These are phyloP conservation scores for Cirrhinus mrigala DNA, from an alignment of 2,797 vertebrate genomes.

Conservation along the genomic window DNA sequence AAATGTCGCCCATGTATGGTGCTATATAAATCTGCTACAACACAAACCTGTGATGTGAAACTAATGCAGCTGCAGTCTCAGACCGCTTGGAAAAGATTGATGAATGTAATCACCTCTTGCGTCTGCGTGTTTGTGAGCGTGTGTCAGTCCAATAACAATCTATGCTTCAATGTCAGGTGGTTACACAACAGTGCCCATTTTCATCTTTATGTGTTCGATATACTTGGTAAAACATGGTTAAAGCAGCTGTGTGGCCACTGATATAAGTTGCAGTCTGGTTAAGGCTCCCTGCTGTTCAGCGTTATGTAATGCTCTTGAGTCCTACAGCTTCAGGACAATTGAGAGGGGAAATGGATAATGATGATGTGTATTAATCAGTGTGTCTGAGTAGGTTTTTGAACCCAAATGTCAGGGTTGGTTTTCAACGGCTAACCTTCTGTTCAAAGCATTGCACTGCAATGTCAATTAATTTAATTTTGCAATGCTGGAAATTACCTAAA, in stretches of 20 bases:
- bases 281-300: slow-evolving; percentile 4
- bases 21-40: slow-evolving; percentile 7
- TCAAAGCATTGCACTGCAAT: slow-evolving; percentile 22
- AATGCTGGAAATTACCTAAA: not conserved
- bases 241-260: slow-evolving; percentile 11
- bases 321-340: slow-evolving; percentile 5
- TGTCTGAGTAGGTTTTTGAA: slow-evolving; percentile 37
- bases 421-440: not conserved
- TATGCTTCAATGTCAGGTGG: slow-evolving; percentile 27
- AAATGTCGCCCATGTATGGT: too few species aligned
- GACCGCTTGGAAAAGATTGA: slow-evolving; percentile 40
- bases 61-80: slow-evolving; percentile 24
- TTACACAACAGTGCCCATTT: not conserved
- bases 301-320: slow-evolving; percentile 45
- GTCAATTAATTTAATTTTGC: slow-evolving; percentile 1
- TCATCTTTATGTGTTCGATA: slow-evolving; percentile 18
- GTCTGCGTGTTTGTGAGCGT: not conserved
- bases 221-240: slow-evolving; percentile 20
- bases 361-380: slow-evolving; percentile 31
- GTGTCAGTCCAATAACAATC: slow-evolving; percentile 9
- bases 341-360: slow-evolving; percentile 33
- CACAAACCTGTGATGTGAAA: slow-evolving; percentile 29
- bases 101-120: slow-evolving; percentile 37
- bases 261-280: not conserved
- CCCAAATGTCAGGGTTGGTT: slow-evolving; percentile 19